A percentile compares a stretch with the other conserved stretches of the same genome.
These are phyloP conservation scores for Engystomops pustulosus DNA, from an alignment of 2,113 vertebrate species.

Conservation along the genomic window DNA sequence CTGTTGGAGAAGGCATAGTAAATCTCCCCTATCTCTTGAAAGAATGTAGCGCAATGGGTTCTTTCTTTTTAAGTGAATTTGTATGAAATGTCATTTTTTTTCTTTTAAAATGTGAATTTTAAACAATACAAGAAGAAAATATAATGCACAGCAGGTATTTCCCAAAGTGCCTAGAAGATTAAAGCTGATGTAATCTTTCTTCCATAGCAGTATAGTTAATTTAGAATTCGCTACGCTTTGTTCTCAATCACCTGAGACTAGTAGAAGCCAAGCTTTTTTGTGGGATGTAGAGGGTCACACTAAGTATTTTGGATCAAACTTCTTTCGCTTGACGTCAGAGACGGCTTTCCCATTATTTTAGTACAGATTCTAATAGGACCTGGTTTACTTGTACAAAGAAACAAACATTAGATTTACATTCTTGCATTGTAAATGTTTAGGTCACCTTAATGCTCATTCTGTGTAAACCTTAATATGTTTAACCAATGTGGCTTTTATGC, in stretches of 20 bases:
- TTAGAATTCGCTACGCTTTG: background rate
- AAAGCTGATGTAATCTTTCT: conserved; percentile 8
- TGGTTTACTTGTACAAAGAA: conserved; percentile 18
- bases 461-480: background rate
- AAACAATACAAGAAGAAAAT: too few species aligned
- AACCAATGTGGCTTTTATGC: background rate
- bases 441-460: background rate
- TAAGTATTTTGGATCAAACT: conserved; percentile 4
- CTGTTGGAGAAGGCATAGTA: too few species aligned
- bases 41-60: too few species aligned
- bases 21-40: too few species aligned
- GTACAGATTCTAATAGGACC: background rate
- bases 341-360: background rate
- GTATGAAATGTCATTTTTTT: too few species aligned
- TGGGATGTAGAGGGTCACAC: background rate
- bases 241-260: background rate
- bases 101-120: too few species aligned
- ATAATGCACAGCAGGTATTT: too few species aligned
- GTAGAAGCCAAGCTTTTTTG: background rate
- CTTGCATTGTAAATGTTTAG: background rate
- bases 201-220: background rate
- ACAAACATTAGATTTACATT: background rate
- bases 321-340: conserved; percentile 26
- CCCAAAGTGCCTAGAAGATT: background rate
- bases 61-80: too few species aligned